These are phyloP conservation scores for Ylistrum balloti DNA, from an alignment of 1,140 invertebrate species.

Conservation along the genomic window DNA sequence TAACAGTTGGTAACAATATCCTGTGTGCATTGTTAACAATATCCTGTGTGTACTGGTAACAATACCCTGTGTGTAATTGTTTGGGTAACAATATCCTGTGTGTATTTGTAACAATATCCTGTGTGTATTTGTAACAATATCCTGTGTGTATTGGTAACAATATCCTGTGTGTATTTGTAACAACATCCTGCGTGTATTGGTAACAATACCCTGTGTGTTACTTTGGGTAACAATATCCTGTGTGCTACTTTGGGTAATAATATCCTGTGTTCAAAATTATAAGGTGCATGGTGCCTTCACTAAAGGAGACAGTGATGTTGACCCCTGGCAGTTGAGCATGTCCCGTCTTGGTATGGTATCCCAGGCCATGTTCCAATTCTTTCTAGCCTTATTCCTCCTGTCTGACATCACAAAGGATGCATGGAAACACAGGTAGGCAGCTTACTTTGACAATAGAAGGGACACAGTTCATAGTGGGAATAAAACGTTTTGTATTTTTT, in stretches of 20 bases:
- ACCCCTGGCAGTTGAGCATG: constrained; percentile 95
- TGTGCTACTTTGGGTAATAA: background rate
- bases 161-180: background rate
- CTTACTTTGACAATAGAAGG: too few species aligned
- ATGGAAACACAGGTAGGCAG: constrained; percentile 93
- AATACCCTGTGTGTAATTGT: background rate
- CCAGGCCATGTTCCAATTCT: constrained; percentile 92
- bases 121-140: constrained; percentile 68
- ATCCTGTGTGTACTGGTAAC: background rate
- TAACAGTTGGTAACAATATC: background rate
- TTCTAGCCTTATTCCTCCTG: constrained; percentile 93
- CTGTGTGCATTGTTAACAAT: too few species aligned
- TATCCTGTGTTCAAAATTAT: constrained; percentile 49
- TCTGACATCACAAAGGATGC: constrained; percentile 94
- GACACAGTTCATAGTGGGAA: too few species aligned
- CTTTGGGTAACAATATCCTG: background rate
- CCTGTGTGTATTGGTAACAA: too few species aligned
- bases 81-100: too few species aligned
- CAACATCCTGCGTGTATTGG: background rate
- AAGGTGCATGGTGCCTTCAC: constrained; percentile 87
- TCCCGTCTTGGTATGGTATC: constrained; percentile 93
- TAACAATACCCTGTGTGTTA: background rate
- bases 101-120: too few species aligned
- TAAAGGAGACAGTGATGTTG: constrained; percentile 74
- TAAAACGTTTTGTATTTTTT: too few species aligned